Percentiles rank a stretch among this genome's conserved stretches.
Conservation (phyloP, 1,140 invertebrate genomes). For the Helicorthomorpha holstii region DNA sequence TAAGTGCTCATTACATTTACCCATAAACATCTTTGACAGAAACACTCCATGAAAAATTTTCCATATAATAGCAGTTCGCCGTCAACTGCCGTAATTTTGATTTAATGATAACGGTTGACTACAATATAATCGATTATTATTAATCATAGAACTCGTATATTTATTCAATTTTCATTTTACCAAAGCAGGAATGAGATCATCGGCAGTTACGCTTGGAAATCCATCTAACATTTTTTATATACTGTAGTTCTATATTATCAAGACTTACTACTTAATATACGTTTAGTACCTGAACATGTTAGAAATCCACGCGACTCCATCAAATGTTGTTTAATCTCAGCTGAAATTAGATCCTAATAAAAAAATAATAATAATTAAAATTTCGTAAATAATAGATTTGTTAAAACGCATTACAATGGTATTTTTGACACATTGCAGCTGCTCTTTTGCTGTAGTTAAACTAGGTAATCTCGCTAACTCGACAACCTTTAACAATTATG, state of each 20-base stretch:
- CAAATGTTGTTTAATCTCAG: slow-evolving; percentile 8
- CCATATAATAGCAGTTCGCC: slow-evolving; percentile 11
- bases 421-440: slow-evolving; percentile 10
- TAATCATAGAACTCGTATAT: background rate
- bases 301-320: background rate
- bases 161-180: background rate
- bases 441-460: slow-evolving; percentile 7
- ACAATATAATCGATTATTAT: background rate
- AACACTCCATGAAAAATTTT: slow-evolving; percentile 12
- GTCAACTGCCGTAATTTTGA: slow-evolving; percentile 8
- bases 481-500: slow-evolving; percentile 10
- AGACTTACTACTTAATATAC: background rate
- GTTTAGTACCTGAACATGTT: background rate
- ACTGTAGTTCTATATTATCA: background rate
- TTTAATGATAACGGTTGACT: slow-evolving; percentile 8
- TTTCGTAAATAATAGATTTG: background rate
- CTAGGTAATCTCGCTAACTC: slow-evolving; percentile 12
- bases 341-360: slow-evolving; percentile 9
- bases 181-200: slow-evolving; percentile 13
- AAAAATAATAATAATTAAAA: background rate
- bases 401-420: slow-evolving; percentile 10
- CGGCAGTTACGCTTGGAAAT: slow-evolving; percentile 11
- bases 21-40: slow-evolving; percentile 6
- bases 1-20: background rate
- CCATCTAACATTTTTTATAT: slow-evolving; percentile 6